Evolutionary conservation across 2,113 vertebrate species (phyloP), one percentile per base, ranked within the genome.

Genomic region (Physeter macrocephalus): DNA sequence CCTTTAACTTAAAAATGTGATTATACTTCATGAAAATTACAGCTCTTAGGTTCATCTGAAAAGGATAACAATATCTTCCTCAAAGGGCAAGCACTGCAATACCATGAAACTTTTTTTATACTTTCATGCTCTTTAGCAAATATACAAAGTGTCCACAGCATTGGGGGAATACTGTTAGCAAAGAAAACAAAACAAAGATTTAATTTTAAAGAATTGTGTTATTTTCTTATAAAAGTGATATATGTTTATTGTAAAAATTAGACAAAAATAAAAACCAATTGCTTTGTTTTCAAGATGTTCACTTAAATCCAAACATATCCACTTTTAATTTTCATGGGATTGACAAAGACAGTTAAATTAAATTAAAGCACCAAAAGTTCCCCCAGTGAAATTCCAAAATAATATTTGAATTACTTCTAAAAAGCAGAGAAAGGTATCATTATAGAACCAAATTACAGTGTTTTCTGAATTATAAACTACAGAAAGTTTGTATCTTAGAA

Each of bases 1-100:
- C 66, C 90, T 98, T 98, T 97, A 98, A 97, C 83, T 97, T 97
- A 96, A 97, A 94, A 97, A 98, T 96, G 85, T 95, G 96, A 98
- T 97, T 93, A 94, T 59, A 11, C 88, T 97, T 98, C 97, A 82
- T 96, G 97, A 98, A 98, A 98, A 98, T 96, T 94, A 96, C 52
- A 75, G 72, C 36, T 85, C 62, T 97, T 69, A 41, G 41, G 23
- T 96, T 94, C 85, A 95, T 96, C 84, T 93, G 64, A 96, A 98
- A 97, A 94, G 52, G 43, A 46, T 77, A 94, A 98, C 59, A 96
- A 81, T 95, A 93, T 97, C 98, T 98, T 95, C 78, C 54, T 49
- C 41, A 97, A 97, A 90, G 23, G 77, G 34, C 81, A 93, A 96
- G 75, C 25, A 41, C 9, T 74, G 13, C 2, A 84, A 96, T 93